Evolutionary conservation across 1,140 invertebrate genomes (phyloP).

Genomic region (Ditylenchus dipsaci): DNA sequence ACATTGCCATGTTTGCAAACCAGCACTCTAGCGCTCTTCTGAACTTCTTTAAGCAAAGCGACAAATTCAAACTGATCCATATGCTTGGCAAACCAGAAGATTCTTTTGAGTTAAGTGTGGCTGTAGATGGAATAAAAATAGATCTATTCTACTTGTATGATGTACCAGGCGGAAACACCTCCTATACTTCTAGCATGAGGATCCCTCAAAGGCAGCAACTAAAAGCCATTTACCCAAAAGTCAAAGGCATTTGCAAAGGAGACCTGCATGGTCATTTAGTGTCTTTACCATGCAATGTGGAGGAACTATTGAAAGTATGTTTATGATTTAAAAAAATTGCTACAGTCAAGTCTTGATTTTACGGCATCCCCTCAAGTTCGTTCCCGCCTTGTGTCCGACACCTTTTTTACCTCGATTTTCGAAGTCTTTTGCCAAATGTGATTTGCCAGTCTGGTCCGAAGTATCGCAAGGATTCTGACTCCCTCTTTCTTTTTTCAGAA

Average conservation of each 20-base stretch:
- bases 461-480: no score
- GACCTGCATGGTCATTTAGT: not conserved
- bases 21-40: slow-evolving; percentile 1
- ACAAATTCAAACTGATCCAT: not conserved
- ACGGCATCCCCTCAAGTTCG: no score
- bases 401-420: no score
- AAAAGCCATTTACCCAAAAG: not conserved
- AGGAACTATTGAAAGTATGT: no score
- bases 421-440: no score
- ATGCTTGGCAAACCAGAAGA: not conserved
- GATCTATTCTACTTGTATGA: slow-evolving; percentile 15
- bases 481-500: no score
- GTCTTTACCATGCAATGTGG: slow-evolving; percentile 4
- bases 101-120: slow-evolving; percentile 9
- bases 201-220: not conserved
- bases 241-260: not conserved
- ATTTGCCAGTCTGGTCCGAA: no score
- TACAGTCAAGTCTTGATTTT: not conserved
- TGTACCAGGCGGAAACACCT: not conserved
- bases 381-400: no score
- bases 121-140: slow-evolving; percentile 11
- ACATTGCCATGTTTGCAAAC: not conserved
- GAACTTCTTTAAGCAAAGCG: not conserved
- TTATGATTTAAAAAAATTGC: no score
- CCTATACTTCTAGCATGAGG: slow-evolving; percentile 1